Conservation (phyloP, 2,113 vertebrate genomes). For the Junco hyemalis region DNA sequence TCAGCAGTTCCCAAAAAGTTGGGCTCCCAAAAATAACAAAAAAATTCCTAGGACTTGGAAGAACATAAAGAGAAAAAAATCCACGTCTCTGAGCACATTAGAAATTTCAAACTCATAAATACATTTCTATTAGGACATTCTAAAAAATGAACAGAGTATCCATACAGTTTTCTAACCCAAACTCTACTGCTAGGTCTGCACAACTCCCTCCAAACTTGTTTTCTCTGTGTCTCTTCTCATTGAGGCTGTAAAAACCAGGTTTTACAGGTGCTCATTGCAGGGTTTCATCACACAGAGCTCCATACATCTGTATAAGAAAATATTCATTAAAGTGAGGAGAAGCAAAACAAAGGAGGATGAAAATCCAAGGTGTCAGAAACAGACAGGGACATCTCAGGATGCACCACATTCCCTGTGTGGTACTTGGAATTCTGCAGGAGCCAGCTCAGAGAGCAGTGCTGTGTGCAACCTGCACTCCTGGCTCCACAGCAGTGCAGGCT, state of each 20-base stretch:
- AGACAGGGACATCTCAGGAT: neutral
- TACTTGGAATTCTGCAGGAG: neutral
- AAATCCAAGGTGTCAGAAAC: neutral
- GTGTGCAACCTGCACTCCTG: neutral
- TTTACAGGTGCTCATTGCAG: neutral
- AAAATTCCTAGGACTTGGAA: neutral
- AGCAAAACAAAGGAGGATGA: neutral
- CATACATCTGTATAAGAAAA: fast-evolving
- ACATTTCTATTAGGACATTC: neutral
- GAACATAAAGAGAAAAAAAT: neutral
- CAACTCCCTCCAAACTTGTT: neutral
- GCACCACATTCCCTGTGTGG: neutral
- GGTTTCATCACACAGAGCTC: neutral
- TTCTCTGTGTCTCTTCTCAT: neutral
- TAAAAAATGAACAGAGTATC: neutral
- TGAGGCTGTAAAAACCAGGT: neutral
- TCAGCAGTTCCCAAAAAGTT: neutral
- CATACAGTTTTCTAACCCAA: neutral
- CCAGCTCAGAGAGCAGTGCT: neutral
- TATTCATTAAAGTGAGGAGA: neutral
- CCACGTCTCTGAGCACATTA: neutral
- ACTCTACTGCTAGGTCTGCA: neutral
- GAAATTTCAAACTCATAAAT: neutral
- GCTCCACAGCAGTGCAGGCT: neutral
- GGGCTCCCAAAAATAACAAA: neutral